These are phyloP conservation scores for Oreotrochilus melanogaster DNA, from an alignment of 2,113 vertebrate species.

Conservation along the genomic window DNA sequence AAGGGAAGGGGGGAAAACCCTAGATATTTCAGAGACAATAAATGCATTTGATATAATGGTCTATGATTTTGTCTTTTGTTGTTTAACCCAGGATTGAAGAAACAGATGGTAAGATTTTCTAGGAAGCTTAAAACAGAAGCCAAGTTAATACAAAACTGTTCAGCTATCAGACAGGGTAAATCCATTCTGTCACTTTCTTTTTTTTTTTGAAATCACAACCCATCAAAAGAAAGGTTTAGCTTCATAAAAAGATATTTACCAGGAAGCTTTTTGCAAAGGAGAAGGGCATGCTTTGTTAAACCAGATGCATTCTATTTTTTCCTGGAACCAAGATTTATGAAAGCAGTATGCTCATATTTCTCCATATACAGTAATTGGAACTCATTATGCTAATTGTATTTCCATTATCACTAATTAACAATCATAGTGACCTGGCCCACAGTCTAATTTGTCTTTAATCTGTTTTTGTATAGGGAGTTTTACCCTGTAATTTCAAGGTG, in stretches of 20 bases:
- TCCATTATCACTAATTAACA: slow-evolving; percentile 91
- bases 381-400: slow-evolving; percentile 90
- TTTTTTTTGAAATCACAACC: slow-evolving; percentile 51
- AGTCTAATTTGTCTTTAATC: slow-evolving; percentile 91
- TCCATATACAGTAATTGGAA: slow-evolving; percentile 86
- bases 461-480: slow-evolving; percentile 85
- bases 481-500: slow-evolving; percentile 87
- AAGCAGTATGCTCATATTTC: slow-evolving; percentile 83
- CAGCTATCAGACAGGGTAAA: slow-evolving; percentile 78
- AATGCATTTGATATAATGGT: slow-evolving; percentile 73
- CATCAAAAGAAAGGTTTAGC: slow-evolving; percentile 76
- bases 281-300: slow-evolving; percentile 82
- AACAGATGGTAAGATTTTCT: slow-evolving; percentile 86
- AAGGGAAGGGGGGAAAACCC: neutral
- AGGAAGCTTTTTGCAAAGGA: slow-evolving; percentile 74
- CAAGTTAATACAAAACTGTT: slow-evolving; percentile 81
- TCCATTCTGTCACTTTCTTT: slow-evolving; percentile 58
- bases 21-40: slow-evolving; percentile 77
- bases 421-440: slow-evolving; percentile 88
- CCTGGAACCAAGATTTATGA: slow-evolving; percentile 84
- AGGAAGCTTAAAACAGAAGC: slow-evolving; percentile 83
- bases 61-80: slow-evolving; percentile 77
- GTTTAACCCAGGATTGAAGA: slow-evolving; percentile 76
- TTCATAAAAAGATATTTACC: slow-evolving; percentile 77
- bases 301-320: slow-evolving; percentile 86